Base-by-base conservation (phyloP, 2,888 invertebrate species). In the Troides aeacus region DNA sequence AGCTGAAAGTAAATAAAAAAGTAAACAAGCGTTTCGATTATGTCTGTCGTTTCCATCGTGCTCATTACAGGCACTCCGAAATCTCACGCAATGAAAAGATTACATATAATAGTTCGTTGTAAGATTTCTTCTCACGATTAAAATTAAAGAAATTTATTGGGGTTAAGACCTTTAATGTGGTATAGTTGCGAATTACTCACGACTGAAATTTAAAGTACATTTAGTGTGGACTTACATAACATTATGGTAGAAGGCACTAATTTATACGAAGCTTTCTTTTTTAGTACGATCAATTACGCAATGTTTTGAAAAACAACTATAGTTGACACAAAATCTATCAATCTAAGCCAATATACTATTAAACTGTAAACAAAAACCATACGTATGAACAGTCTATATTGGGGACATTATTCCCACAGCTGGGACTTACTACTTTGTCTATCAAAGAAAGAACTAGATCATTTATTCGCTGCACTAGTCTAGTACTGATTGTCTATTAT, bases 181-280 rank as follows among this genome's bases (percentile, higher is more conserved):
- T 65, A n/a, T 50, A 59, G 53, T 66, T 61, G 57, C 66, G 60
- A 61, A 66, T 66, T 61, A 66, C 66, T 53, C 60, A 66, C 60
- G 60, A 53, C 30, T 53, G 7, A 66, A 53, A 21, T 46, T 60
- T 66, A 57, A 18, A 50, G 30, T 30, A 30, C 30, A 30, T 30
- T 30, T 30, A 30, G 30, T 18, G n/a, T n/a, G 56, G 2, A 57
- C 18, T 57, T 57, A 57, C 21, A 12, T 57, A 21, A 57, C n/a
- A 18, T 17, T n/a, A 17, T 53, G 18, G 18, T n/a, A 53, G 15
- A 53, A n/a, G 53, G 6, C 17, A 53, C 10, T 39, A 39, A 39
- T 39, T 39, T 39, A 39, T 39, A 39, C 10, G 8, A 39, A 39
- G 10, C 39, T 39, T 39, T 39, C 39, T 39, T 39, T 39, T 39